phyloP scores from a whole-genome alignment of 2,888 invertebrate genomes.

The Siphlonurus alternatus region DNA sequence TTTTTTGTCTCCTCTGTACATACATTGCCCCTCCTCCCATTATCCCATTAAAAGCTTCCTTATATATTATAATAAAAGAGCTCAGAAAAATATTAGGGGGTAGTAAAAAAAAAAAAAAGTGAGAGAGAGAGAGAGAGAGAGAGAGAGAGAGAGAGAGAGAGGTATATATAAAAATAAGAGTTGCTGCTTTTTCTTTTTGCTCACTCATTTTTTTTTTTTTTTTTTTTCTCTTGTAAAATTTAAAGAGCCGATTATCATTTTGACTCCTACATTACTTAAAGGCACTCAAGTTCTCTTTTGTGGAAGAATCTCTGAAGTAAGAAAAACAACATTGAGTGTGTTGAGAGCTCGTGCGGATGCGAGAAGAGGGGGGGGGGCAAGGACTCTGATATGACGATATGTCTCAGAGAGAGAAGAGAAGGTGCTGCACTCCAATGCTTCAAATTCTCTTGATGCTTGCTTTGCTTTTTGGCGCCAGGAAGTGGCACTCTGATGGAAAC shows the following conservation, averaged over 20 bases:
- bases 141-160: too few relatives aligned
- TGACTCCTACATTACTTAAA: conserved; percentile 24
- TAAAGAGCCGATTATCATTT: conserved; percentile 24
- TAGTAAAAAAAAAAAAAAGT: background rate
- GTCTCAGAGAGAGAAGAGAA: too few relatives aligned
- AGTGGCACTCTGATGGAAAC: background rate
- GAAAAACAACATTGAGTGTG: conserved; percentile 5
- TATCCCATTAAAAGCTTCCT: background rate
- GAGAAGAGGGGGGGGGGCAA: background rate
- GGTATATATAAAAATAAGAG: background rate
- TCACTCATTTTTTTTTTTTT: background rate
- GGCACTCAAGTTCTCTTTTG: conserved; percentile 1
- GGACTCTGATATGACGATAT: background rate
- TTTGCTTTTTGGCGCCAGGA: background rate
- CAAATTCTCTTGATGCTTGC: background rate
- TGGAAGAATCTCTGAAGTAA: conserved; percentile 1
- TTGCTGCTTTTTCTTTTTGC: background rate
- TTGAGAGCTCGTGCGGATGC: background rate
- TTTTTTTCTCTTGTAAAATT: conserved; percentile 11
- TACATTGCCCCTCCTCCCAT: background rate
- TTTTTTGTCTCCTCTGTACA: background rate
- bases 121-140: too few relatives aligned
- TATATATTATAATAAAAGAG: background rate
- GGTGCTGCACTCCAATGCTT: background rate
- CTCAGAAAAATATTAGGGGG: background rate